A percentile compares a stretch with the other conserved stretches of the same genome.
Evolutionary conservation across 30 jellyfish, hydroid and myxozoan species (phyloP).

Genomic region (Aurelia aurita complex sp. Pacific): DNA sequence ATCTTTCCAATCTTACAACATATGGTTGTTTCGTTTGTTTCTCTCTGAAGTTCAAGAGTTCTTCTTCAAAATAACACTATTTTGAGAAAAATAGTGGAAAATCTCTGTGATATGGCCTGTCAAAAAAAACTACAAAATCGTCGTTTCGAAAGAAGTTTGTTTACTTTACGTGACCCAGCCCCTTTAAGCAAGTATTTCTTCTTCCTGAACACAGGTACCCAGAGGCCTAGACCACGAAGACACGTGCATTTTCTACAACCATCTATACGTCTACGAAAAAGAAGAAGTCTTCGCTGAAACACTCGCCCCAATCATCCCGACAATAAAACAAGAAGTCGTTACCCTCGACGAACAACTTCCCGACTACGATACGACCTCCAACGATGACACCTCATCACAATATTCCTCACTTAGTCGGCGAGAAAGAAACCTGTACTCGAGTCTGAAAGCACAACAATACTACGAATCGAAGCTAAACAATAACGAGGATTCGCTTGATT

Average conservation of each 20-base stretch:
- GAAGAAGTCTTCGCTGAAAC: conserved; percentile 85
- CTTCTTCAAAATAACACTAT: no score
- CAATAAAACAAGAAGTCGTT: conserved; percentile 43
- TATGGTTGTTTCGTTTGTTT: no score
- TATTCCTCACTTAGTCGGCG: conserved; percentile 65
- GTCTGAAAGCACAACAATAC: conserved; percentile 51
- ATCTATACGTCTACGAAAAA: conserved; percentile 82
- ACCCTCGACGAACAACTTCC: conserved; percentile 49
- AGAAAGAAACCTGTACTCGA: conserved; percentile 58
- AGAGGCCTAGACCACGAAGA: conserved; percentile 69
- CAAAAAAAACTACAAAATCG: no score
- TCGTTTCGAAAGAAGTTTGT: no score
- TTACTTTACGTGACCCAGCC: no score
- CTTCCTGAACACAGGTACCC: conserved; percentile 44
- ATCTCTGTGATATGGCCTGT: no score
- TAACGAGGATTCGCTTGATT: conserved; percentile 46
- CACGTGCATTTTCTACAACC: conserved; percentile 84
- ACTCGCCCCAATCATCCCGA: conserved; percentile 67
- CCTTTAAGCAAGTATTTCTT: no score
- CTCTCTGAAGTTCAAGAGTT: no score
- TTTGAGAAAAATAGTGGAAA: no score
- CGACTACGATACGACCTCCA: conserved; percentile 44
- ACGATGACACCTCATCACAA: conserved; percentile 54
- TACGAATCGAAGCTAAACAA: conserved; percentile 49
- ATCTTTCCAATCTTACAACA: no score